Evolutionary conservation across 2,797 vertebrate species (phyloP).

Genomic region (Psittacula echo): DNA sequence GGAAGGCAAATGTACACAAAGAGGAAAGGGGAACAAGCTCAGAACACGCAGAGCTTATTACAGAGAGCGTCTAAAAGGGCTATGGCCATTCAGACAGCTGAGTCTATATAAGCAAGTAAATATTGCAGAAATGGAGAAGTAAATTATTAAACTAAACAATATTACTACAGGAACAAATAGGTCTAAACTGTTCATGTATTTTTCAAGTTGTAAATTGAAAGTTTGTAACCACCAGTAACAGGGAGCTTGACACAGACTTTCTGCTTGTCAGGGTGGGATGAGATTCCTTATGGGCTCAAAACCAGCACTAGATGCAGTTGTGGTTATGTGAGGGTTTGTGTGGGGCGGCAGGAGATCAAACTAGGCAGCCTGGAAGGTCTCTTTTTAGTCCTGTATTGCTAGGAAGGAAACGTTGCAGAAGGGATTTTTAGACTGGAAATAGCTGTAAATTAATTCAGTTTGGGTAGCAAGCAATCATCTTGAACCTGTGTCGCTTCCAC

Average conservation of each 20-base stretch:
- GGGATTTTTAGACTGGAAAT: neutral
- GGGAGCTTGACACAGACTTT: neutral
- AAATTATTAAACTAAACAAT: neutral
- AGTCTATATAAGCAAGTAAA: neutral
- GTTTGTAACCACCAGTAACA: neutral
- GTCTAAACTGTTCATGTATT: neutral
- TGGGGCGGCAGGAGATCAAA: neutral
- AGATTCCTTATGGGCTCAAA: fast-evolving
- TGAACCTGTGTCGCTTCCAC: neutral
- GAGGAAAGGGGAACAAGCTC: neutral
- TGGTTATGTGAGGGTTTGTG: neutral
- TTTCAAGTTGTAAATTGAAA: neutral
- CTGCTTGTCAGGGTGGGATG: fast-evolving
- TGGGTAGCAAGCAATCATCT: neutral
- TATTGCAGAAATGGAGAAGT: neutral
- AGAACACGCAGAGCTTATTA: neutral
- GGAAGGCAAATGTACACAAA: neutral
- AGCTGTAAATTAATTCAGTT: neutral
- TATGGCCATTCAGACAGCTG: neutral
- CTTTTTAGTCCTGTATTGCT: neutral
- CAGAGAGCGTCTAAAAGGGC: neutral
- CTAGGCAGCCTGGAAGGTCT: fast-evolving
- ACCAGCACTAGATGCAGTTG: fast-evolving
- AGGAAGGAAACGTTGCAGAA: neutral
- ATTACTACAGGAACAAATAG: neutral